These are phyloP conservation scores for Carcina quercana DNA, from an alignment of 2,888 invertebrate genomes.

Conservation along the genomic window DNA sequence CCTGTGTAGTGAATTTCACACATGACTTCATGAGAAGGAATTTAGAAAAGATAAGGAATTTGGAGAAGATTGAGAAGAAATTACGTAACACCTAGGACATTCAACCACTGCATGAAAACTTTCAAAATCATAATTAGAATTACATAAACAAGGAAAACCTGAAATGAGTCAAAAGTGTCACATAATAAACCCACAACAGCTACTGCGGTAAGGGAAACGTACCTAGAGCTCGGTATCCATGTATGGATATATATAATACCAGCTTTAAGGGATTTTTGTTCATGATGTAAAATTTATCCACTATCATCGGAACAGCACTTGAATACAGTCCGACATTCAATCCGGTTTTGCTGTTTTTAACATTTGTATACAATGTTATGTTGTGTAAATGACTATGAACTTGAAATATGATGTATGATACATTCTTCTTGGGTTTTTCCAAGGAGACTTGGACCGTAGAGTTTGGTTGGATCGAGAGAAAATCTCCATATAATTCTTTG, in stretches of 20 bases:
- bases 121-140: too few species aligned
- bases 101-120: too few species aligned
- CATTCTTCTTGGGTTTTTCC: slow-evolving; percentile 45
- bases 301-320: slow-evolving; percentile 23
- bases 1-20: too few species aligned
- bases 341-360: slow-evolving; percentile 57
- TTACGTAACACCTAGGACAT: too few species aligned
- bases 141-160: too few species aligned
- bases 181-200: too few species aligned
- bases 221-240: slow-evolving; percentile 68
- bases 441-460: slow-evolving; percentile 51
- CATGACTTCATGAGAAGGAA: too few species aligned
- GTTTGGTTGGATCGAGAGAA: slow-evolving; percentile 29
- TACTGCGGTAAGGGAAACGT: slow-evolving; percentile 27
- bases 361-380: slow-evolving; percentile 68
- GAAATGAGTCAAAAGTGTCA: too few species aligned
- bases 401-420: slow-evolving; percentile 77
- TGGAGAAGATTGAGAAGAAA: too few species aligned
- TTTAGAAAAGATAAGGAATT: too few species aligned
- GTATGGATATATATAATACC: slow-evolving; percentile 61
- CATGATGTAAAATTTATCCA: slow-evolving; percentile 47
- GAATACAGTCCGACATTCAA: slow-evolving; percentile 76
- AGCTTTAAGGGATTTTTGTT: slow-evolving; percentile 51
- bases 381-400: slow-evolving; percentile 75
- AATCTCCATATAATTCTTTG: slow-evolving; percentile 42